Evolutionary conservation across 2,888 invertebrate species (phyloP).

Genomic region (Tanaodytes sp.): DNA sequence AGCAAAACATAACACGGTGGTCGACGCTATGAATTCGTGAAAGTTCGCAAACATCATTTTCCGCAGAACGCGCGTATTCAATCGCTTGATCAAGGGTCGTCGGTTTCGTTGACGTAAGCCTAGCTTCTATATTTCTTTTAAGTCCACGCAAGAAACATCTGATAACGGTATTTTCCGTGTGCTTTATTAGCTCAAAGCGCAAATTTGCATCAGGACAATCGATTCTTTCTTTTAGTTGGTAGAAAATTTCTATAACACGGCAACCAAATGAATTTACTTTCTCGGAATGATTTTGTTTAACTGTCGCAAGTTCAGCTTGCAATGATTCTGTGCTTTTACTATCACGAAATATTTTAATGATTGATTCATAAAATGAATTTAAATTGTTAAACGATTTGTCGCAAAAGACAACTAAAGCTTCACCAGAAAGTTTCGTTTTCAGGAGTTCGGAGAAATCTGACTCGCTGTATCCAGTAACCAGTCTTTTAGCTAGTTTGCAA

Average conservation of each 20-base stretch:
- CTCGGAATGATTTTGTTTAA: neutral
- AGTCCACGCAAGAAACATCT: constrained; percentile 17
- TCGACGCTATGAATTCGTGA: neutral
- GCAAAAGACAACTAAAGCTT: too few species aligned
- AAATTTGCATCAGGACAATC: too few species aligned
- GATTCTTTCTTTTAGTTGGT: neutral
- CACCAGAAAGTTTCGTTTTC: too few species aligned
- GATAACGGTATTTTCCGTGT: neutral
- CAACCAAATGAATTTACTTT: constrained; percentile 4
- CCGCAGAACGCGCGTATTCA: neutral
- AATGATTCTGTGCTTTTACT: too few species aligned
- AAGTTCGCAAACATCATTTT: neutral
- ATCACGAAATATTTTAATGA: too few species aligned
- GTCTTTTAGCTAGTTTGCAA: too few species aligned
- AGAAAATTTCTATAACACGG: constrained; percentile 5
- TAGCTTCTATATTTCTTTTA: constrained; percentile 7
- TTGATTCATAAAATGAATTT: too few species aligned
- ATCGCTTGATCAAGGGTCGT: neutral
- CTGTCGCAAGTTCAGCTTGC: neutral
- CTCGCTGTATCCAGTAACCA: too few species aligned
- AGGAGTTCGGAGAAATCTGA: too few species aligned
- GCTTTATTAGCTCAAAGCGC: neutral
- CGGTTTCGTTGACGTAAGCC: neutral
- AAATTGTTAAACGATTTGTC: too few species aligned
- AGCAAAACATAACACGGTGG: neutral